Evolutionary conservation across 2,113 vertebrate genomes (phyloP).

Genomic region (Paraplagusia blochii): DNA sequence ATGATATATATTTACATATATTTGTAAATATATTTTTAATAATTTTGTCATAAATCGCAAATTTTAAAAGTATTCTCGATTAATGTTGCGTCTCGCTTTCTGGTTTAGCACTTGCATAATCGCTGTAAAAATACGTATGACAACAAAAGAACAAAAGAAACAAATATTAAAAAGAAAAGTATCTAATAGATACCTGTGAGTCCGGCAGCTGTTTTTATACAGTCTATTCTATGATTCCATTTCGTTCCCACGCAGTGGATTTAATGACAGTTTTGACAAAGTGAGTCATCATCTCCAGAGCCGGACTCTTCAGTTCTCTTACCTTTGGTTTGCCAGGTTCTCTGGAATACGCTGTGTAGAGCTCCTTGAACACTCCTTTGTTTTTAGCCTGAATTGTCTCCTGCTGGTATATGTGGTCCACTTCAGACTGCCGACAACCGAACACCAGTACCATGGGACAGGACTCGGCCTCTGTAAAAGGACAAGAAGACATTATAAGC

Average conservation of each 20-base stretch:
- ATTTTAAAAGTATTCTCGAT: too few relatives aligned
- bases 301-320: slow-evolving; percentile 4
- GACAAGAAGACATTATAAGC: neutral
- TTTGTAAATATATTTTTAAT: too few relatives aligned
- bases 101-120: too few relatives aligned
- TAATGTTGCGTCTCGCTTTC: too few relatives aligned
- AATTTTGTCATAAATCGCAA: too few relatives aligned
- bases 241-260: neutral
- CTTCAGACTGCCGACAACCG: slow-evolving; percentile 92
- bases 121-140: too few relatives aligned
- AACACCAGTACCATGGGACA: slow-evolving; percentile 95
- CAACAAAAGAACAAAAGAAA: too few relatives aligned
- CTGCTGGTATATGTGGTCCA: slow-evolving; percentile 96
- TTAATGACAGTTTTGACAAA: slow-evolving; percentile 16
- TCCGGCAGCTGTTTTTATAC: neutral
- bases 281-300: slow-evolving; percentile 7
- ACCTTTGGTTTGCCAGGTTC: slow-evolving; percentile 98
- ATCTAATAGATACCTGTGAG: neutral
- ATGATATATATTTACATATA: too few relatives aligned
- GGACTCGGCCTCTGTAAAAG: slow-evolving; percentile 79
- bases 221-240: neutral
- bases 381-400: slow-evolving; percentile 91
- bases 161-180: too few relatives aligned
- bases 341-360: slow-evolving; percentile 93
- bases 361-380: slow-evolving; percentile 90